Evolutionary conservation across 2,797 vertebrate genomes (phyloP).

Genomic region (Lacerta bilineata): DNA sequence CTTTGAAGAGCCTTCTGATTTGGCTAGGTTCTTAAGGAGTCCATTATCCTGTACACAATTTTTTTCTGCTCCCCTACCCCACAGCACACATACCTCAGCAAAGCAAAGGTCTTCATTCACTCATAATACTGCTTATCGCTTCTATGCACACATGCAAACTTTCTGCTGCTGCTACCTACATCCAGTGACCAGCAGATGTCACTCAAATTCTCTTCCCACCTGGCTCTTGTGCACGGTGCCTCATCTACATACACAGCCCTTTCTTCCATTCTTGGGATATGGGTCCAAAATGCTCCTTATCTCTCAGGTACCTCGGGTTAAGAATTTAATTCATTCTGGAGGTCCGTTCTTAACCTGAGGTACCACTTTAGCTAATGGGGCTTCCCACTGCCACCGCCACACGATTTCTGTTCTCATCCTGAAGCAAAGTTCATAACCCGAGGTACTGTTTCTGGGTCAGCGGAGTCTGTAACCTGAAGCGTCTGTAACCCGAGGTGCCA

Average conservation of each 20-base stretch:
- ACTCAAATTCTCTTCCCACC: neutral
- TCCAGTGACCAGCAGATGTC: neutral
- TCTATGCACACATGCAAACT: neutral
- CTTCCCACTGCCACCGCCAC: no score
- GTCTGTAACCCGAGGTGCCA: no score
- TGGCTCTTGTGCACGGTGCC: neutral
- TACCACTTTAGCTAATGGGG: no score
- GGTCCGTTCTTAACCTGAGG: no score
- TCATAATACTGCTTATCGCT: neutral
- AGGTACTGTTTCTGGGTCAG: no score
- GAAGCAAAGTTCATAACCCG: no score
- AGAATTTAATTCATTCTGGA: no score
- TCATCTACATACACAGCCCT: neutral
- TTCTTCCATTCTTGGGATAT: neutral
- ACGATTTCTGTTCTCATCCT: no score
- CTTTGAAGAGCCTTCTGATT: neutral
- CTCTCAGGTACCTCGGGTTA: neutral
- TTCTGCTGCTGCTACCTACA: neutral
- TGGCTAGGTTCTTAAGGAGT: neutral
- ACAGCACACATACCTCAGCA: neutral
- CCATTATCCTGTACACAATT: neutral
- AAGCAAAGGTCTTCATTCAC: neutral
- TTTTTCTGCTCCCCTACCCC: neutral
- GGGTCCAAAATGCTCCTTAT: neutral
- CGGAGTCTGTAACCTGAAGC: no score